phyloP scores from a whole-genome alignment of 2,888 invertebrate species.

The Eupeodes luniger region DNA sequence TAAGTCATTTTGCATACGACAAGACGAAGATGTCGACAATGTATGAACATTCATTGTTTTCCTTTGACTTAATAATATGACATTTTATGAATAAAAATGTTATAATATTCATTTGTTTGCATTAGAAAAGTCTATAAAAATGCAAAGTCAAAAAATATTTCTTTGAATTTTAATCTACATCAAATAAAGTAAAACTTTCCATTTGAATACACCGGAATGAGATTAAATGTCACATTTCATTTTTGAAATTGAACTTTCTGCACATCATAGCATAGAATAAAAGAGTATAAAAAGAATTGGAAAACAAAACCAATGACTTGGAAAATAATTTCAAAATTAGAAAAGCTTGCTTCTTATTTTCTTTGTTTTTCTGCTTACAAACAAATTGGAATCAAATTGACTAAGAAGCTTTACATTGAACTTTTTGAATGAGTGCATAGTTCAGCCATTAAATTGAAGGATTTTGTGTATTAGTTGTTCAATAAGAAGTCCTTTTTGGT shows the following conservation, averaged over 20 bases:
- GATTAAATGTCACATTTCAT: conserved; percentile 31
- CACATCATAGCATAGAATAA: conserved; percentile 5
- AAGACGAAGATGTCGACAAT: no score
- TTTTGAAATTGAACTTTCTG: conserved; percentile 18
- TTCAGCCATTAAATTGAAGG: neutral
- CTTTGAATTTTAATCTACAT: conserved; percentile 4
- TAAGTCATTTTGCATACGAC: no score
- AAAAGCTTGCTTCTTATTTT: neutral
- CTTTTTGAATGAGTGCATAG: neutral
- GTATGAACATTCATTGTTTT: no score
- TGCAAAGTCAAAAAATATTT: neutral
- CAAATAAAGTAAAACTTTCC: neutral
- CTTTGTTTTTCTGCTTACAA: neutral
- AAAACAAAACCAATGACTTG: conserved; percentile 23
- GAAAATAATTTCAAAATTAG: conserved; percentile 28
- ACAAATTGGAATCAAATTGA: conserved; percentile 12
- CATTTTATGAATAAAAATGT: no score
- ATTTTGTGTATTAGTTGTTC: neutral
- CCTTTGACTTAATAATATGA: no score
- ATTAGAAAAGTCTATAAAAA: neutral
- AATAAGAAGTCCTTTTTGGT: no score
- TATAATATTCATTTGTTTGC: neutral
- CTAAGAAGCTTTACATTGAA: conserved; percentile 1
- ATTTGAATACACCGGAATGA: conserved; percentile 7
- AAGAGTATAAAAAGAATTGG: neutral